Conservation (phyloP, 2,797 vertebrate species). For the Karalla daura region DNA sequence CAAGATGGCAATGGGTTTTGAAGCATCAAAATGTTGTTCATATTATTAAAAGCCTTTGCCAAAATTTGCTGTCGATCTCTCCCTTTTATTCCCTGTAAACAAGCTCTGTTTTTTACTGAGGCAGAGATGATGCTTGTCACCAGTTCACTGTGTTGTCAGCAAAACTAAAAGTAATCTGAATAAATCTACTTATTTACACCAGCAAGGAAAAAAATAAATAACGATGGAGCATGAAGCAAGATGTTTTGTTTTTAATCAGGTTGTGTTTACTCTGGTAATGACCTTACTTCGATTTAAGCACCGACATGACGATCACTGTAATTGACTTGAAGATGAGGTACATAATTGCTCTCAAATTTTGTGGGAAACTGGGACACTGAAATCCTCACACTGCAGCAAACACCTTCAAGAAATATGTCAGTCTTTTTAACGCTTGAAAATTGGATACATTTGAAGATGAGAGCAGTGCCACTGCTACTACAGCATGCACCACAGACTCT, state of each 20-base stretch:
- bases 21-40: constrained; percentile 14
- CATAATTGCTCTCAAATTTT: constrained; percentile 11
- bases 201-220: constrained; percentile 22
- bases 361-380: constrained; percentile 4
- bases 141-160: constrained; percentile 3
- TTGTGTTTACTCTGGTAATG: constrained; percentile 50
- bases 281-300: constrained; percentile 50
- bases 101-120: not conserved
- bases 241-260: constrained; percentile 56
- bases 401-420: constrained; percentile 8
- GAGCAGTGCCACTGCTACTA: too few relatives aligned
- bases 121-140: constrained; percentile 6
- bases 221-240: constrained; percentile 16
- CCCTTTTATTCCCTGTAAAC: constrained; percentile 18
- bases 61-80: not conserved
- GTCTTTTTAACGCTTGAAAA: not conserved
- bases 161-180: constrained; percentile 15
- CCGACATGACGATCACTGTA: constrained; percentile 42
- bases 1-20: constrained; percentile 11
- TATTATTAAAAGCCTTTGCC: not conserved
- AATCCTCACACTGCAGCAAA: not conserved
- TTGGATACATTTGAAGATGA: constrained; percentile 3
- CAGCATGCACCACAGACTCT: too few relatives aligned
- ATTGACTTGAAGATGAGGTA: constrained; percentile 45
- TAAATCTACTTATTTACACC: constrained; percentile 39